Evolutionary conservation across 2,797 vertebrate species (phyloP).

Genomic region (Morus bassanus): DNA sequence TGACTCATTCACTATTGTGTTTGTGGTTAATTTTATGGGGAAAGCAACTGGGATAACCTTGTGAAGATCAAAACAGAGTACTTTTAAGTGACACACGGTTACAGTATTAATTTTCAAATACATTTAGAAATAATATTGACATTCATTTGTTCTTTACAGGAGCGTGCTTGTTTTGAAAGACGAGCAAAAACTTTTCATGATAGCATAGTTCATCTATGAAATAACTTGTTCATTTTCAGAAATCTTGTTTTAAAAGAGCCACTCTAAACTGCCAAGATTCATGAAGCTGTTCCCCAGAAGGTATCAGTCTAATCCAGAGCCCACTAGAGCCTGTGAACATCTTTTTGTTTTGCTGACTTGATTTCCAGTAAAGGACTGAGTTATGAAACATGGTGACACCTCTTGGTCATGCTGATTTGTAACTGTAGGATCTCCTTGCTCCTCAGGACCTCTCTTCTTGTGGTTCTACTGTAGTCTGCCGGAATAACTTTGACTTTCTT

Average conservation of each 20-base stretch:
- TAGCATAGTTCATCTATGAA: neutral
- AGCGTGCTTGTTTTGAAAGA: neutral
- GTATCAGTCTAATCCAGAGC: neutral
- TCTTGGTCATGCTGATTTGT: neutral
- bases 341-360: neutral
- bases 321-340: neutral
- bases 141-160: neutral
- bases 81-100: neutral
- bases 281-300: neutral
- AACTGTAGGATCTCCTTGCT: neutral
- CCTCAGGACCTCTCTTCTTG: neutral
- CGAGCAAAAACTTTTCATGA: neutral
- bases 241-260: neutral
- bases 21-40: constrained; percentile 5
- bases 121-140: neutral
- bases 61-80: constrained; percentile 7
- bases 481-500: neutral
- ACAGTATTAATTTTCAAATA: neutral
- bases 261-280: neutral
- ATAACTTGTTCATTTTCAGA: neutral
- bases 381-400: neutral
- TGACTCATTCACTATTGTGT: neutral
- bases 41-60: constrained; percentile 3
- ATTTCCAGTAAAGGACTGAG: neutral
- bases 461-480: neutral